phyloP scores from a whole-genome alignment of 1,140 invertebrate species.

The Littorina saxatilis region DNA sequence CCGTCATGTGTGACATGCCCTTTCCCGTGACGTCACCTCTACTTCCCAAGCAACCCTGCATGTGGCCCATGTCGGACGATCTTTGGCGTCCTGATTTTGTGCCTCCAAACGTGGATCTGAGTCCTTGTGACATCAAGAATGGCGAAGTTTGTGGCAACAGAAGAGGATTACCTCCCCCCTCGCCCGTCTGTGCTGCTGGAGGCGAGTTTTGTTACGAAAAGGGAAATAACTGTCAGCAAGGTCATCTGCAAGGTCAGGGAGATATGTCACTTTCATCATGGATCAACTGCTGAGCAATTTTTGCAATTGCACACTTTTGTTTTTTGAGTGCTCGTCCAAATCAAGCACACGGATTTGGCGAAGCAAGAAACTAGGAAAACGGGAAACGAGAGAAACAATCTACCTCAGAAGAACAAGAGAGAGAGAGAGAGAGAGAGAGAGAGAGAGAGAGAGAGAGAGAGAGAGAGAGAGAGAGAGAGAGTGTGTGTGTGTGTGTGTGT shows the following conservation, averaged over 20 bases:
- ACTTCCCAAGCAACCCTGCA: background rate
- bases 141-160: slow-evolving; percentile 49
- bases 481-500: too few relatives aligned
- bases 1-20: background rate
- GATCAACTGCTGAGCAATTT: slow-evolving; percentile 13
- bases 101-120: slow-evolving; percentile 61
- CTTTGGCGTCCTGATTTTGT: slow-evolving; percentile 54
- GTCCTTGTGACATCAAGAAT: slow-evolving; percentile 48
- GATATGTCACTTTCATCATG: background rate
- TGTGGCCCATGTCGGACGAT: slow-evolving; percentile 38
- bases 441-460: background rate
- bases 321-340: background rate
- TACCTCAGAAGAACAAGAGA: background rate
- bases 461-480: background rate
- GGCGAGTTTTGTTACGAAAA: background rate
- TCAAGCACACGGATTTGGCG: background rate
- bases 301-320: background rate
- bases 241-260: background rate
- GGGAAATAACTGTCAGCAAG: slow-evolving; percentile 26
- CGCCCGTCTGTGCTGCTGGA: background rate
- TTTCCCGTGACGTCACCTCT: slow-evolving; percentile 9
- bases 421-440: background rate
- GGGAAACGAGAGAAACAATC: background rate
- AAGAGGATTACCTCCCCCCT: background rate
- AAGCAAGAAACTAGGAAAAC: background rate